Percentiles rank a stretch among this genome's conserved stretches.
Conservation (phyloP, 2,797 vertebrate species). For the Tadarida brasiliensis region DNA sequence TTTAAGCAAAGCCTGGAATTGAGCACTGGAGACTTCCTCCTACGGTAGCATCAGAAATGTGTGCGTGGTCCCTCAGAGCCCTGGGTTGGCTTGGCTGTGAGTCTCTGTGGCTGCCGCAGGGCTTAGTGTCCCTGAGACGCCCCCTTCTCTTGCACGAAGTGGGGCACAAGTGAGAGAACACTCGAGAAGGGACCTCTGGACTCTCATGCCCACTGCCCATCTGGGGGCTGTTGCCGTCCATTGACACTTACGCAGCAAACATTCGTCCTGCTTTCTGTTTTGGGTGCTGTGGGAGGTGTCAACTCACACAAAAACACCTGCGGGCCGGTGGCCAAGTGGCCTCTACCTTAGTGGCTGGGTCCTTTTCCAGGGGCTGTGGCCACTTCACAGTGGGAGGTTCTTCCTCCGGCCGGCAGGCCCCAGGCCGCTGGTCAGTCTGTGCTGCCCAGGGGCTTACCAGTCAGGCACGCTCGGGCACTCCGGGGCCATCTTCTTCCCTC, state of each 20-base stretch:
- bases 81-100: not conserved
- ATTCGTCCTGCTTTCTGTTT: not conserved
- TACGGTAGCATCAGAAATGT: accelerated
- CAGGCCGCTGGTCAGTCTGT: not conserved
- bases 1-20: not conserved
- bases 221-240: not conserved
- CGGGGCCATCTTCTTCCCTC: not conserved
- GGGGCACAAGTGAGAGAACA: not conserved
- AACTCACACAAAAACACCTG: not conserved
- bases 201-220: accelerated
- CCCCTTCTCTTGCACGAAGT: not conserved
- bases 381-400: not conserved
- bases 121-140: not conserved
- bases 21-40: not conserved
- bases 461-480: accelerated
- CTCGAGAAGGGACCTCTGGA: not conserved
- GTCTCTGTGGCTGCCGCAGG: not conserved
- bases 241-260: accelerated
- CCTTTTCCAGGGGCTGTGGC: not conserved
- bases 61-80: accelerated
- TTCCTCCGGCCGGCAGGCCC: not conserved
- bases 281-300: not conserved
- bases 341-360: not conserved
- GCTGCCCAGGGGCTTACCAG: not conserved
- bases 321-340: not conserved